Conservation (phyloP, 2,797 vertebrate species). For the Miichthys miiuy region DNA sequence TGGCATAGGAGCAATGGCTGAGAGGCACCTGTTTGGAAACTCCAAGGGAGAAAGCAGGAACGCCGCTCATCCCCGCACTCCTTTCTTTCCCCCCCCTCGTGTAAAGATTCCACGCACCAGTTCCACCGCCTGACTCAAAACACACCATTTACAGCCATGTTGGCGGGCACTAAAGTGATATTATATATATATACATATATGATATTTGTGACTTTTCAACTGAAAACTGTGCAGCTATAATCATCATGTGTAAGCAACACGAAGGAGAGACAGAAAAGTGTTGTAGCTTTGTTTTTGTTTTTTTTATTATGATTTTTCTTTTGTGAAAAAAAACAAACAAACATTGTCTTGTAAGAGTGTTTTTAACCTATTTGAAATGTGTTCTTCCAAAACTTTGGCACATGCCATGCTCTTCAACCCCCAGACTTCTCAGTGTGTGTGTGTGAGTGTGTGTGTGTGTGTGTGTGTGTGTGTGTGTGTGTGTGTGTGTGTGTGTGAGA, state of each 20-base stretch:
- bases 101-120: slow-evolving; percentile 89
- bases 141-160: slow-evolving; percentile 83
- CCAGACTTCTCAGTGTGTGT: slow-evolving; percentile 47
- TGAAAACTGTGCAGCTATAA: slow-evolving; percentile 91
- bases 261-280: slow-evolving; percentile 77
- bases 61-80: slow-evolving; percentile 68
- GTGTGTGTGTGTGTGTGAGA: not conserved
- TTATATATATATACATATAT: slow-evolving; percentile 70
- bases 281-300: slow-evolving; percentile 81
- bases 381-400: slow-evolving; percentile 89
- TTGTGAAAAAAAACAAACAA: slow-evolving; percentile 78
- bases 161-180: slow-evolving; percentile 85
- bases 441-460: slow-evolving; percentile 11
- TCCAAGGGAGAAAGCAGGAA: slow-evolving; percentile 50
- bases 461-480: slow-evolving; percentile 14
- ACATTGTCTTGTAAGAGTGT: slow-evolving; percentile 81
- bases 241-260: slow-evolving; percentile 85
- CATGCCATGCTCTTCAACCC: slow-evolving; percentile 69
- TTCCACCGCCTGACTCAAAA: slow-evolving; percentile 81
- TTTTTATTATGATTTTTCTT: slow-evolving; percentile 73
- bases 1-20: slow-evolving; percentile 47
- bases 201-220: slow-evolving; percentile 85
- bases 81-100: slow-evolving; percentile 77
- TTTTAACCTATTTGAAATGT: slow-evolving; percentile 85
- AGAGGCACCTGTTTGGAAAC: slow-evolving; percentile 55